Base-by-base conservation (phyloP, 2,797 vertebrate genomes). In the Valencia hispanica region DNA sequence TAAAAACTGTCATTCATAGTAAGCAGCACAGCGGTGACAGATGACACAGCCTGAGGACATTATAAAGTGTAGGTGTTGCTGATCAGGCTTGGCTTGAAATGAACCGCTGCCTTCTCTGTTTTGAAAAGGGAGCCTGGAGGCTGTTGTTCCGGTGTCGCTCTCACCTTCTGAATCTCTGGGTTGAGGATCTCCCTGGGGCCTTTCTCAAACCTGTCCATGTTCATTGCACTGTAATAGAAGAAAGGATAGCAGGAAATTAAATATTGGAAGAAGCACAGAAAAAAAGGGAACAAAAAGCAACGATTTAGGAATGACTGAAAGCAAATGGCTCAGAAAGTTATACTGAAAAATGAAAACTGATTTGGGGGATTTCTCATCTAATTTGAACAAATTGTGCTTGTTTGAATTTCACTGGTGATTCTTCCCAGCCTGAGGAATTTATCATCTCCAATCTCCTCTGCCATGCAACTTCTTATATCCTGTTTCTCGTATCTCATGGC, bases 111-210 rank as follows among this genome's bases (percentile, higher is more conserved):
- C 59, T 68, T 81, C 74, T 66, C 71, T 48, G 66, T 88, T 66
- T 85, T 88, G 53, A 86, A 74, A 79, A 68, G 61, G 22, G 51
- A 79, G 73, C 32, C 3, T n/a, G n/a, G n/a, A n/a, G 55, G 69
- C 66, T 0, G 22, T n/a, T 15, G 68, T 57, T 50, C 57, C 25
- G 74, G 66, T 74, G 76, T 83, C 69, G 25, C 53, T 86, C 89
- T 93, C 92, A 99, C 98, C 97, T 99, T 99, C 91, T 99, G 98
- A 93, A 99, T 98, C 88, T 99, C 98, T 5, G 98, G 97, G 92
- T 96, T 97, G 88, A 98, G 97, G 89, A 99, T 98, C 92, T 99
- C 98, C 90, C 97, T 95, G 63, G 98, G 98, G 83, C 97, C 96
- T 92, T 96, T 98, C 89, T 99, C 98, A 90, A 99, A 99, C 93